Evolutionary conservation across 2,113 vertebrate species (phyloP), one percentile per base, ranked within the genome.

Genomic region (Corythaeola cristata): DNA sequence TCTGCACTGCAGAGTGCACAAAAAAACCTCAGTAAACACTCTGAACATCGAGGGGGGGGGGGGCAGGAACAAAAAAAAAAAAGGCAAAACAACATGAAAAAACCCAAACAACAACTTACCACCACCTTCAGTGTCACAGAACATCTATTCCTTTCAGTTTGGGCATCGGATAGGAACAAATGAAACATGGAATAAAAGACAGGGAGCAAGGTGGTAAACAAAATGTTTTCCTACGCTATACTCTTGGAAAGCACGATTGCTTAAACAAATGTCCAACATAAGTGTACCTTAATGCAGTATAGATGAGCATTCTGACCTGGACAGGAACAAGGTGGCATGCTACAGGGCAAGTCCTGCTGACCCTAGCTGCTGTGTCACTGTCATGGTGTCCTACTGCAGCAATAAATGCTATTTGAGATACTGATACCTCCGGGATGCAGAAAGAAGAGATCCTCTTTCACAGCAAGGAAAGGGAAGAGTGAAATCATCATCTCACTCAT

Each of bases 341-440:
- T 87, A 92, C 89, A 90, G 88, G 84, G 55, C 62, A 77, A 90
- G 87, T 93, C 76, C 64, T 97, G 95, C 95, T 92, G 92, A 94
- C 81, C 64, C 20, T n/a, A 91, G 86, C 73, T 91, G 94, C 94
- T 95, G 93, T 94, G 95, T 97, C 96, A 96, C 89, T 80, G 89
- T 80, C 63, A 37, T 23, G 1, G 71, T 93, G 92, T 88, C 84
- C 89, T 87, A 58, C 87, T 94, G 96, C 95, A 96, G 95, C 78
- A 94, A 6, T 39, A 60, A 69, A 53, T 56, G 74, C 74, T 92
- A 62, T 93, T n/a, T 76, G 92, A 94, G 80, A 84, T 55, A 85
- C 49, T 74, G 75, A 74, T 72, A 85, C 66, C 85, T 83, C 67
- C 21, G 64, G 52, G 24, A 89, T 59, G 23, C 64, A 93, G 78